Base-by-base conservation (phyloP, 2,888 invertebrate species). In the Andrena bicolor region DNA sequence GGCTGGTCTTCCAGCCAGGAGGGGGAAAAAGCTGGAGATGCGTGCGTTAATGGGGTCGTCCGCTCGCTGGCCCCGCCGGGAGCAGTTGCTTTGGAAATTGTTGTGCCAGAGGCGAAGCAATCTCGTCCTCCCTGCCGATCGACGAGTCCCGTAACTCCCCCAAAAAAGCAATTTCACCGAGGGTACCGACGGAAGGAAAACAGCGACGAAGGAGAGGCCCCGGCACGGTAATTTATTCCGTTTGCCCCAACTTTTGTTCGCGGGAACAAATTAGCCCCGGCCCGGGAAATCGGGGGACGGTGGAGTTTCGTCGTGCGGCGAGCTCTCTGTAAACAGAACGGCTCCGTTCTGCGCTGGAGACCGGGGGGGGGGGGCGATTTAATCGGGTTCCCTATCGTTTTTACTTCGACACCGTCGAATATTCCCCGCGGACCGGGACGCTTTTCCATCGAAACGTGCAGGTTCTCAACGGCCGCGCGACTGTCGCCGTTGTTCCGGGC, bases 181-280 rank as follows among this genome's bases (percentile, higher is more conserved):
- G 41, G 32, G 23, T 13, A 16, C 3, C 13, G 72, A 13, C 32
- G 32, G n/a, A 35, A 51, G 48, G 32, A 48, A 56, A 73, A 66
- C 35, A 41, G 20, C 26, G 23, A 56, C 23, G 20, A 23, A 10
- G 13, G 5, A 10, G 3, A n/a, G 26, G 8, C 66, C 23, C 23
- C 16, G 49, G 26, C 49, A 28, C 48, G 73, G 10, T 73, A 74
- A 74, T 74, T 73, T 49, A 64, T 73, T 76, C 76, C 58, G 64
- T 76, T 76, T 65, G 64, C 30, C 58, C 26, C 2, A 65, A 76
- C 58, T 76, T 76, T 76, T 64, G 30, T 56, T 28, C n/a, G 48
- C 10, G 26, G 26, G 49, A 72, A 48, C 63, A 51, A 56, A 76
- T 76, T 72, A 63, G 41, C 49, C 32, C 49, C 32, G 26, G 26